Evolutionary conservation across 1,140 invertebrate species (phyloP).

Genomic region (Drosophila kurseongensis): DNA sequence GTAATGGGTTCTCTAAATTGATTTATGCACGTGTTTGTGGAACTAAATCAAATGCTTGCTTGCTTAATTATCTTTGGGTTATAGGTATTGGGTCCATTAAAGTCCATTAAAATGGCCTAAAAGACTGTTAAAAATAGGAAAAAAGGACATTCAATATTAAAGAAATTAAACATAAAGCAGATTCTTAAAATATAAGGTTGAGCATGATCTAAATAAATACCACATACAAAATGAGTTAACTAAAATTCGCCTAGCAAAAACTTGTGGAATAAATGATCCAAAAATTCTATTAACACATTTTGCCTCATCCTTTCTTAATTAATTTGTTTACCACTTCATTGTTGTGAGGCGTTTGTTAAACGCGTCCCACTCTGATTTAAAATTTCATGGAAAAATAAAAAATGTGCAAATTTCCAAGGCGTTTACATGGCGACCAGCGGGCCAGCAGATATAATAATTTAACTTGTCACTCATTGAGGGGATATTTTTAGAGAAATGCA

Average conservation of each 20-base stretch:
- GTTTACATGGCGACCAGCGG: conserved; percentile 29
- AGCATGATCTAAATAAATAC: no score
- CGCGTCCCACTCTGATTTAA: conserved; percentile 15
- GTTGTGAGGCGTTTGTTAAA: conserved; percentile 14
- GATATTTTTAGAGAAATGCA: conserved; percentile 46
- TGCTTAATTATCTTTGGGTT: conserved; percentile 18
- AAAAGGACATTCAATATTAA: no score
- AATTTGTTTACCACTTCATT: conserved; percentile 44
- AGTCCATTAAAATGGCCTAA: not conserved
- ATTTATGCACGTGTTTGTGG: conserved; percentile 33
- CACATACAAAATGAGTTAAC: no score
- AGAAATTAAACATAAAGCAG: no score
- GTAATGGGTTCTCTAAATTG: conserved; percentile 33
- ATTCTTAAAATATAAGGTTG: no score
- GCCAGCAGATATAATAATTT: conserved; percentile 49
- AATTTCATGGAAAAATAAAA: conserved; percentile 7
- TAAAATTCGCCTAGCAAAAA: not conserved
- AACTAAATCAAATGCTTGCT: conserved; percentile 29
- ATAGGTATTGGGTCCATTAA: not conserved
- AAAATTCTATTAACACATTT: conserved; percentile 26
- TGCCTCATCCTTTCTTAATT: conserved; percentile 25
- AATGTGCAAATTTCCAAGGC: conserved; percentile 32
- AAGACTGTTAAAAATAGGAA: conserved; percentile 1
- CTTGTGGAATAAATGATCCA: not conserved
- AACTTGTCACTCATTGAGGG: conserved; percentile 43